Evolutionary conservation across 35 echinoderm and acorn worm species (phyloP), one percentile per base, ranked within the genome.

Genomic region (Ophioderma brevispina): DNA sequence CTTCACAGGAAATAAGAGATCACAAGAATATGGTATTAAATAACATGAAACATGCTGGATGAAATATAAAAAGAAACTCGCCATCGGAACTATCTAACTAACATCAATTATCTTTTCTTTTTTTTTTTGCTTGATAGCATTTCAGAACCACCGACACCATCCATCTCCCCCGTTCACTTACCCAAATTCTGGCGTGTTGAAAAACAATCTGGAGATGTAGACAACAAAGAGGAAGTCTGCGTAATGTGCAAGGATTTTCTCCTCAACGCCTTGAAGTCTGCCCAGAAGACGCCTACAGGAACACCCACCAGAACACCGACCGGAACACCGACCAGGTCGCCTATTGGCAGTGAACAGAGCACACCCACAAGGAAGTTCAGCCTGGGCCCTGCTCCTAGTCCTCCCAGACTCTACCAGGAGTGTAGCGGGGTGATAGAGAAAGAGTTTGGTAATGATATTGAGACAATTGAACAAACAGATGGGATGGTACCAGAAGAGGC

Each of bases 121-220:
- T 55, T 32, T 0, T 81, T 63, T 64, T 1, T 36, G 21, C 70
- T 77, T 28, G 0, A 41, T 78, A 89, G 87, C 37, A 39, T 55
- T 38, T 89, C 87, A n/a, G 78, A 89, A 38, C 87, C 87, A 36
- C 42, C 78, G 1, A 81, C 87, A 33, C 87, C 87, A 52, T 64
- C 78, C 17, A 33, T 75, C 8, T 50, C 21, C 8, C 43, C 43
- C 23, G 38, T 80, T 0, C 52, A 56, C 21, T 63, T 77, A 3
- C 83, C 83, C 32, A 55, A 59, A 25, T 59, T 85, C 21, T 85
- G 83, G 83, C 42, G 79, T 31, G 49, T 34, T 40, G 87, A 89
- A 32, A 80, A 75, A 25, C 39, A 64, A 36, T 39, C 50, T 21
- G 1, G 30, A 30, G n/a, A n/a, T n/a, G 43, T 50, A 40, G 86